Evolutionary conservation across 2,888 invertebrate genomes (phyloP).

Genomic region (Drosophila prostipennis): DNA sequence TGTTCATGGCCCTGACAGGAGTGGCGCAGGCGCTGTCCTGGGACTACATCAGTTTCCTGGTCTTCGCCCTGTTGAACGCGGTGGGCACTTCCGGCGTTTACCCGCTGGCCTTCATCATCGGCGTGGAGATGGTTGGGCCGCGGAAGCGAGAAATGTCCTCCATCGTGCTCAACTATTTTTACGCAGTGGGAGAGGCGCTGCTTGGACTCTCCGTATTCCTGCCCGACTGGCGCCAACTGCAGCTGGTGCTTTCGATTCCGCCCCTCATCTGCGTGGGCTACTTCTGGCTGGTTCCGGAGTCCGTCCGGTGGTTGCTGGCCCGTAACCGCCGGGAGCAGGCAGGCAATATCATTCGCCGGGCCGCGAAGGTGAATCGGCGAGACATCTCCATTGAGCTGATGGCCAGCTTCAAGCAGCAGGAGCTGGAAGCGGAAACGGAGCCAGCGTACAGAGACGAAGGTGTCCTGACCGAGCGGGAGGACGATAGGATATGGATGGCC

Average conservation of each 20-base stretch:
- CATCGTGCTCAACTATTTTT: slow-evolving; percentile 87
- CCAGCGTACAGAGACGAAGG: slow-evolving; percentile 21
- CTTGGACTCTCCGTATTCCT: slow-evolving; percentile 87
- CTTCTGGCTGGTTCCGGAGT: slow-evolving; percentile 88
- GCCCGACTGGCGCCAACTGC: slow-evolving; percentile 87
- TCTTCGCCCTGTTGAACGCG: slow-evolving; percentile 86
- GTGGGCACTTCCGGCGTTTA: slow-evolving; percentile 87
- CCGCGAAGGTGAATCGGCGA: slow-evolving; percentile 86
- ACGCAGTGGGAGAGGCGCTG: slow-evolving; percentile 87
- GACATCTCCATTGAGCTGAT: slow-evolving; percentile 84
- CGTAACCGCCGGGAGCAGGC: slow-evolving; percentile 86
- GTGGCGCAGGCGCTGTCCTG: slow-evolving; percentile 85
- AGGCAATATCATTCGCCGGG: slow-evolving; percentile 85
- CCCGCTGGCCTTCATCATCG: slow-evolving; percentile 87
- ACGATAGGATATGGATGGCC: slow-evolving; percentile 82
- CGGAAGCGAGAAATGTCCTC: slow-evolving; percentile 87
- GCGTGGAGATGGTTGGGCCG: slow-evolving; percentile 88
- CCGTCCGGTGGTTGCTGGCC: slow-evolving; percentile 87
- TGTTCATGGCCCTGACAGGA: slow-evolving; percentile 86
- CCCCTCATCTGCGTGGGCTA: slow-evolving; percentile 86
- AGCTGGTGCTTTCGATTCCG: slow-evolving; percentile 86
- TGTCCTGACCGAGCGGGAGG: not conserved
- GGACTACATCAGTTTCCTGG: slow-evolving; percentile 85
- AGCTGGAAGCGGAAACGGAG: slow-evolving; percentile 38
- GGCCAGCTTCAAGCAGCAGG: slow-evolving; percentile 83